Evolutionary conservation across 2,797 vertebrate genomes (phyloP), one percentile per base, ranked within the genome.

Genomic region (Alauda arvensis): DNA sequence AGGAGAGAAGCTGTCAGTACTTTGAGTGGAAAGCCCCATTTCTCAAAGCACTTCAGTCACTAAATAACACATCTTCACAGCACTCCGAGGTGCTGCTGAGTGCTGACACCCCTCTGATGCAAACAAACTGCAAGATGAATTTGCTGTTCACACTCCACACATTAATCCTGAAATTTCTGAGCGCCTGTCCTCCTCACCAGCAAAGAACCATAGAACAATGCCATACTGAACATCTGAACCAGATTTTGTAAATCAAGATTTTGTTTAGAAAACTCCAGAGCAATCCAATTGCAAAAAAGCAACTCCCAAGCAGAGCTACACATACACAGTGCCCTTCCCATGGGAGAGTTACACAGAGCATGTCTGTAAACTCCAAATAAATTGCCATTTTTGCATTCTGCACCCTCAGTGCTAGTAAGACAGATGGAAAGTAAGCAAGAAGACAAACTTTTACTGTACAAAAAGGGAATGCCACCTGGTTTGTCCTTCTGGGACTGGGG

Each of bases 341-440:
- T 0, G 10, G n/a, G 18, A 34, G 7, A 40, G 40, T 11, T 51
- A 26, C 0, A 8, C 43, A 65, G 40, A 37, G 10, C 43, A 55
- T 1, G 0, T 5, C 21, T 4, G 23, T 5, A 29, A 83, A 43
- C 45, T 43, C 61, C 53, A 34, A 34, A 77, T 51, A 16, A 72
- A 49, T 33, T 33, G 13, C 15, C 18, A 24, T 14, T 56, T 62
- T 51, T 51, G 53, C 37, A 48, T 56, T 51, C 31, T 52, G 70
- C 56, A 88, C 74, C 39, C 52, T 71, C 74, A 9, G 19, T 48
- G 39, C 31, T 57, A 46, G 13, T 39, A 63, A 70, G n/a, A 57
- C 20, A 56, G 28, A 16, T 4, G 49, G 55, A 79, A 88, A 61
- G 11, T 18, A 60, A 3, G 20, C 37, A 45, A 3, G 9, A 68